phyloP scores from a whole-genome alignment of 2,113 vertebrate species.

The Bombycilla garrulus region DNA sequence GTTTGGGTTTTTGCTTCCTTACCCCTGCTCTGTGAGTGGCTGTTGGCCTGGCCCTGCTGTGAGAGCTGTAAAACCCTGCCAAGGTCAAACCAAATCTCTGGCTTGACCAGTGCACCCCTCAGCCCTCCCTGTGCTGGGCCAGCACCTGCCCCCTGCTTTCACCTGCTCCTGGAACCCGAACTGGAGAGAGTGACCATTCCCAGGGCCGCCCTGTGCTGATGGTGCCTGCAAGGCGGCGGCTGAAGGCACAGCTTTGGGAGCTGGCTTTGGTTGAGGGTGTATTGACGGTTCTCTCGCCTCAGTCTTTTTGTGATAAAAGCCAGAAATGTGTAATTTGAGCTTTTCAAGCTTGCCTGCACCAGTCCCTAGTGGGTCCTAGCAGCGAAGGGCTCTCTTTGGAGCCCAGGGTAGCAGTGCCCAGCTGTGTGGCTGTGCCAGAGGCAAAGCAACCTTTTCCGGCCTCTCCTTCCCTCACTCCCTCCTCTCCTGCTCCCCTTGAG shows the following conservation, averaged over 20 bases:
- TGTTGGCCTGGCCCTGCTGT: neutral
- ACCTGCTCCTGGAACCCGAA: neutral
- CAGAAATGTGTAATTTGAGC: neutral
- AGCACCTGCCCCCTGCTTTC: rapidly evolving
- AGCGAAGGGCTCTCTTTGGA: neutral
- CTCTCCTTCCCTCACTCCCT: neutral
- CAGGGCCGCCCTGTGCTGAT: neutral
- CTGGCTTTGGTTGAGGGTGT: neutral
- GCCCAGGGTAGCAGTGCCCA: neutral
- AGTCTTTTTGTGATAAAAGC: neutral
- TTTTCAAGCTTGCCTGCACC: neutral
- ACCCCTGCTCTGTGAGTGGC: neutral
- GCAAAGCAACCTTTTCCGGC: neutral
- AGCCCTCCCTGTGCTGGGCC: neutral
- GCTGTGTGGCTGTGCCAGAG: neutral
- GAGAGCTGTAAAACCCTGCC: neutral
- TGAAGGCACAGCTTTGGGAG: neutral
- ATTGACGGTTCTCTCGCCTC: neutral
- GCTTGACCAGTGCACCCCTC: rapidly evolving
- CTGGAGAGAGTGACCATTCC: rapidly evolving
- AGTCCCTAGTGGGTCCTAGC: neutral
- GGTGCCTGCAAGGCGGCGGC: neutral
- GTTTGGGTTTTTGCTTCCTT: neutral
- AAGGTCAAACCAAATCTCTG: too few relatives aligned
- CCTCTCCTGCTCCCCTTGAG: neutral